Evolutionary conservation across 2,888 invertebrate genomes (phyloP), one percentile per base, ranked within the genome.

Genomic region (Cheilosia grossa): DNA sequence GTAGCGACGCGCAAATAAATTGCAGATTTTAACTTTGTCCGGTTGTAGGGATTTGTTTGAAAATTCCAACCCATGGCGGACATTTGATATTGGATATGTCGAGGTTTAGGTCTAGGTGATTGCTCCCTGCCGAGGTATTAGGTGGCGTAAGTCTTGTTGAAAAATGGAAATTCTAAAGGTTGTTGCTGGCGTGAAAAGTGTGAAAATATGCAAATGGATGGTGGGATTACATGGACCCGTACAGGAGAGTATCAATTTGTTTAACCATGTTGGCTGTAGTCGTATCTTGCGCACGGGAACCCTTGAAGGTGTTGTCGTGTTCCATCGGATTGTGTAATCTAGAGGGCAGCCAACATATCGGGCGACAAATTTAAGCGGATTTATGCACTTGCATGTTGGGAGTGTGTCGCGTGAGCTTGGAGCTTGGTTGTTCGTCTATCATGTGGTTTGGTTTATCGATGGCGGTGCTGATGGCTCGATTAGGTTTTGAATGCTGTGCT

Each of bases 1-100:
- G 19, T 19, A 49, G 33, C 59, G 70, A 75, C 75, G 73, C 30
- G 80, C 17, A 75, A 75, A 83, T 83, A 80, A 83, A 79, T 83
- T 80, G 69, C 47, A 69, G 64, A 70, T 54, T 79, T 82, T 66
- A 70, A 33, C 69, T 69, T 19, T 42, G 19, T 2, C 19, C 58
- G 53, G 54, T 24, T 24, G 54, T 15, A 64, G 53, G 69, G 74
- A 83, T 80, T 83, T 83, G 79, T 69, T 69, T 80, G 66, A 66
- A 51, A 79, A 66, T 64, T 51, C 51, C 37, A 56, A 17, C 19
- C n/a, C 6, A 51, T 54, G 51, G 19, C 51, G 67, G 74, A 75
- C 70, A 81, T 61, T 83, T 80, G 74, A 80, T 70, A 85, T 80
- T 74, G 54, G 33, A 53, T 27, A 27, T 61, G 44, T 56, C 44